A percentile compares a stretch with the other conserved stretches of the same genome.
Evolutionary conservation across 1,140 invertebrate species (phyloP).

Genomic region (Drosophila paulistorum): DNA sequence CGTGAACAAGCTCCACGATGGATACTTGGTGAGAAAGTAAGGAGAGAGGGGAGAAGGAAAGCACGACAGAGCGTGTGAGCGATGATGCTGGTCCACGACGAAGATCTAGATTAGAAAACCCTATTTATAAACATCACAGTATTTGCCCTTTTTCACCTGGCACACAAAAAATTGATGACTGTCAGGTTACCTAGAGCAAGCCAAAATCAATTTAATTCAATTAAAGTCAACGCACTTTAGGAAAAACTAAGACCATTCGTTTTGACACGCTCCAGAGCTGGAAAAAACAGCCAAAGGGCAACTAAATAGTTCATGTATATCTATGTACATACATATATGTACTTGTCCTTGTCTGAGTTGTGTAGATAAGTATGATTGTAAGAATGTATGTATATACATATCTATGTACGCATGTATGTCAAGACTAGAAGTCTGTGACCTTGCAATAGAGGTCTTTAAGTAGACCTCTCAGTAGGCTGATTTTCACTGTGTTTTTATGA

Average conservation of each 20-base stretch:
- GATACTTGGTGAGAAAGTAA: not conserved
- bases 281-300: constrained; percentile 43
- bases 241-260: constrained; percentile 61
- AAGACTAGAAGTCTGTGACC: no score
- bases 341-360: not conserved
- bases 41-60: not conserved
- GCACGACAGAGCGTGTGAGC: not conserved
- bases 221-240: constrained; percentile 52
- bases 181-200: constrained; percentile 39
- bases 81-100: not conserved
- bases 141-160: constrained; percentile 41
- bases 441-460: no score
- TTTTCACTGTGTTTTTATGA: no score
- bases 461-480: no score
- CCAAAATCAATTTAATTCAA: constrained; percentile 67
- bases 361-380: not conserved
- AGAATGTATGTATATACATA: not conserved
- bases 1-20: not conserved
- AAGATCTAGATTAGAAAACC: constrained; percentile 52
- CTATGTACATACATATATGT: not conserved
- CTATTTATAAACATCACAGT: constrained; percentile 52
- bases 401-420: not conserved
- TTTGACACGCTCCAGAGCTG: constrained; percentile 45
- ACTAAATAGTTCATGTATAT: constrained; percentile 27
- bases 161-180: constrained; percentile 53